Evolutionary conservation across 2,113 vertebrate genomes (phyloP).

Genomic region (Trematomus loennbergii): DNA sequence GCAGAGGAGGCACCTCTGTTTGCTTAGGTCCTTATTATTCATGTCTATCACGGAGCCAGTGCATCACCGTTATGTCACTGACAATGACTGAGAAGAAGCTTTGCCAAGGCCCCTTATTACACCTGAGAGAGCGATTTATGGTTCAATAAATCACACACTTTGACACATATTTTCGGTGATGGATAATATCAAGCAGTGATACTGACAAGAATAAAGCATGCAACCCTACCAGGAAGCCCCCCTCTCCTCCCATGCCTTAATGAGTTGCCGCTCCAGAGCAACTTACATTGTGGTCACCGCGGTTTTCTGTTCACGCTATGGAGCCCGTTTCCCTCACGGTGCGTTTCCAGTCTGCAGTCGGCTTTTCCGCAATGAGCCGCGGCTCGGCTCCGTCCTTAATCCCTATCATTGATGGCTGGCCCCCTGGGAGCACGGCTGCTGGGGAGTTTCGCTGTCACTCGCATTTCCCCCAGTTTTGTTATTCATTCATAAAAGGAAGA

Average conservation of each 20-base stretch:
- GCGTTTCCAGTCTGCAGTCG: constrained; percentile 77
- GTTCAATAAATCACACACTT: constrained; percentile 23
- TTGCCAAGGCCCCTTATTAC: constrained; percentile 18
- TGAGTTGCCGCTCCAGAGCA: constrained; percentile 58
- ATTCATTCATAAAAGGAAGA: constrained; percentile 80
- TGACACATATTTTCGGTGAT: not conserved
- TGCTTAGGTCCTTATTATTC: constrained; percentile 52
- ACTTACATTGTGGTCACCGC: constrained; percentile 83
- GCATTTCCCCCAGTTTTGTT: constrained; percentile 58
- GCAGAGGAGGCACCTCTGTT: constrained; percentile 6
- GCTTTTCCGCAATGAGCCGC: constrained; percentile 85
- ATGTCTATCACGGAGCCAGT: constrained; percentile 71
- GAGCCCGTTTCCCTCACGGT: constrained; percentile 76
- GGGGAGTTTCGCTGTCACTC: constrained; percentile 63
- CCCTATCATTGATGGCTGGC: constrained; percentile 73
- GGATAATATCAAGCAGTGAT: constrained; percentile 9
- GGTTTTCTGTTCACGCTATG: constrained; percentile 61
- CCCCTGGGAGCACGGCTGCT: constrained; percentile 66
- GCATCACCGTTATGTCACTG: constrained; percentile 68
- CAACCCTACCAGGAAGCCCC: not conserved
- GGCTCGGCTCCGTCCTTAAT: constrained; percentile 74
- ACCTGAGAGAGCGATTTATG: constrained; percentile 29
- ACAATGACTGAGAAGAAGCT: constrained; percentile 55
- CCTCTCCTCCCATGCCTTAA: not conserved
- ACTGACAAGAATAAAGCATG: constrained; percentile 22